phyloP scores from a whole-genome alignment of 2,888 invertebrate species.

The Danaus chrysippus region DNA sequence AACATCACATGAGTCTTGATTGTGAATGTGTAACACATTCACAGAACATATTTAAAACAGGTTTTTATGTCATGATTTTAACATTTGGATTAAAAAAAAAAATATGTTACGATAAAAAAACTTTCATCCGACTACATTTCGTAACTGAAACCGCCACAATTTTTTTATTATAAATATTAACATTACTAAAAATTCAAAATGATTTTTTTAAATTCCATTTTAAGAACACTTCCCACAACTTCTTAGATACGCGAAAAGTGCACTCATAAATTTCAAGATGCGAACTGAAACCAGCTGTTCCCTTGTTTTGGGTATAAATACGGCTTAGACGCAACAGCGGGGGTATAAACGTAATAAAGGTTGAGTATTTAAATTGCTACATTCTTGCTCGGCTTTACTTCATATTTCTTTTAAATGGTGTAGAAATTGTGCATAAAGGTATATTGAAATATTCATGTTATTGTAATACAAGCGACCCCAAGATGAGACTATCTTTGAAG shows the following conservation, averaged over 20 bases:
- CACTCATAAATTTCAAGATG: slow-evolving; percentile 67
- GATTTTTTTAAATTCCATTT: background rate
- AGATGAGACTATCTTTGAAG: slow-evolving; percentile 7
- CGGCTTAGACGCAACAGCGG: slow-evolving; percentile 53
- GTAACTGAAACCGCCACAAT: no score
- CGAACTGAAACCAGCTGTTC: slow-evolving; percentile 72
- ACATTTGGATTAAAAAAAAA: no score
- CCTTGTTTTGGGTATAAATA: slow-evolving; percentile 73
- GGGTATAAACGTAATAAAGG: slow-evolving; percentile 42
- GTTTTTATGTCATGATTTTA: no score
- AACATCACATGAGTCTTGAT: no score
- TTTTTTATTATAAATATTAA: background rate
- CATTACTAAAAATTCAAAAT: background rate
- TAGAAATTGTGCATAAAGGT: background rate
- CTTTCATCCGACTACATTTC: background rate
- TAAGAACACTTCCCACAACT: slow-evolving; percentile 43
- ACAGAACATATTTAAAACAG: no score
- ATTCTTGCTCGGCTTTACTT: slow-evolving; percentile 18
- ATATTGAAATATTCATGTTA: background rate
- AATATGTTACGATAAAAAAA: no score
- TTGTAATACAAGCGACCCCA: background rate
- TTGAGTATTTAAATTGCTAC: slow-evolving; percentile 61
- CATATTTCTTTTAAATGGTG: slow-evolving; percentile 17
- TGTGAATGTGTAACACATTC: no score
- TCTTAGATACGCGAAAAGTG: slow-evolving; percentile 50